A percentile compares a stretch with the other conserved stretches of the same genome.
Conservation (phyloP, 1,140 invertebrate genomes). For the Leucophenga varia region DNA sequence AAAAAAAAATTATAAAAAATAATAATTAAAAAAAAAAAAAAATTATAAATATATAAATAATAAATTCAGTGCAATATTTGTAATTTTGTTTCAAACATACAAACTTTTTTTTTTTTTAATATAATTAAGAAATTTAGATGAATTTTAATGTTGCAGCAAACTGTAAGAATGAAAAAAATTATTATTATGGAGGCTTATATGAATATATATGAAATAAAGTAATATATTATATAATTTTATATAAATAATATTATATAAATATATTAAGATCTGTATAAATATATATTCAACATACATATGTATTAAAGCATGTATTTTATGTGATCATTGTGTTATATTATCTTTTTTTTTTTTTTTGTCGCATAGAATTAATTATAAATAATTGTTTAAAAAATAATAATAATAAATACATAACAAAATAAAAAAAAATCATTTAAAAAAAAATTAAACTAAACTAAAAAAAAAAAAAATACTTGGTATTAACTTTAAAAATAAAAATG, state of each 20-base stretch:
- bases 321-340: constrained; percentile 42
- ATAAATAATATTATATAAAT: constrained; percentile 35
- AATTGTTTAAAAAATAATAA: too few relatives aligned
- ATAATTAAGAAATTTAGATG: constrained; percentile 47
- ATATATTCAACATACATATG: too few relatives aligned
- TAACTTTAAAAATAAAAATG: too few relatives aligned
- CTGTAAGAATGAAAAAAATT: neutral
- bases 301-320: constrained; percentile 54
- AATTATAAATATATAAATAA: too few relatives aligned
- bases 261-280: constrained; percentile 41
- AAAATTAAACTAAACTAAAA: too few relatives aligned
- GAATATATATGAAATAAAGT: constrained; percentile 32
- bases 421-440: too few relatives aligned
- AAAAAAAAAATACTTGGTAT: too few relatives aligned
- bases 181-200: too few relatives aligned
- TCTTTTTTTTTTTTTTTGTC: too few relatives aligned
- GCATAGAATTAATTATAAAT: too few relatives aligned
- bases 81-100: constrained; percentile 9
- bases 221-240: constrained; percentile 17
- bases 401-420: too few relatives aligned
- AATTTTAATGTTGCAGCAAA: constrained; percentile 38
- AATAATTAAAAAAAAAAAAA: constrained; percentile 11
- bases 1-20: constrained; percentile 8
- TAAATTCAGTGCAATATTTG: constrained; percentile 41
- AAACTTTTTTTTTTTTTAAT: constrained; percentile 31